These are phyloP conservation scores for Trichosurus vulpecula DNA, from an alignment of 2,797 vertebrate species.

Conservation along the genomic window DNA sequence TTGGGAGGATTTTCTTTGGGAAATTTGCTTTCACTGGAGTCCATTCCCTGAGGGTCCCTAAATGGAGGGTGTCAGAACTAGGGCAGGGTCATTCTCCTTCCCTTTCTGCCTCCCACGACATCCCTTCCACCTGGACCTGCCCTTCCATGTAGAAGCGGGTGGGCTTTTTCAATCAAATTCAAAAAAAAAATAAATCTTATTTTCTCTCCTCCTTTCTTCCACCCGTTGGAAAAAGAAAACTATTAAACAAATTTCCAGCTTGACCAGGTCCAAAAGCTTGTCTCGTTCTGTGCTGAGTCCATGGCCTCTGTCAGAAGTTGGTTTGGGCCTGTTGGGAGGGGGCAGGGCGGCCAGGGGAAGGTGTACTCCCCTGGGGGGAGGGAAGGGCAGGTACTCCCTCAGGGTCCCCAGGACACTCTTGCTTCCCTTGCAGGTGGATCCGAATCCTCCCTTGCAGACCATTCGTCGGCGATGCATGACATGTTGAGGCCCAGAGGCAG, in stretches of 20 bases:
- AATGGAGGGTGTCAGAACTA: neutral
- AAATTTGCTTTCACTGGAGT: neutral
- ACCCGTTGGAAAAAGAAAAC: neutral
- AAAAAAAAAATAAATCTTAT: neutral
- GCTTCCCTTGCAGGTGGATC: constrained; percentile 88
- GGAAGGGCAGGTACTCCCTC: no score
- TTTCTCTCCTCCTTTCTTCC: neutral
- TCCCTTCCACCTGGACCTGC: neutral
- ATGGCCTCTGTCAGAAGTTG: neutral
- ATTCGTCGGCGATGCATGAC: constrained; percentile 96
- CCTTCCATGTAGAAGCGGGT: neutral
- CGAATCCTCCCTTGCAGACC: constrained; percentile 88
- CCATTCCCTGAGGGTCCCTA: neutral
- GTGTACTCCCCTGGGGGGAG: no score
- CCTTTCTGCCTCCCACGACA: neutral
- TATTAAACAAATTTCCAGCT: neutral
- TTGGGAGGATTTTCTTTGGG: neutral
- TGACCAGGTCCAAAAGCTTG: neutral
- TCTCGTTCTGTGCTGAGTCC: neutral
- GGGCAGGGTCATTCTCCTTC: neutral
- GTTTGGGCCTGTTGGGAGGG: no score
- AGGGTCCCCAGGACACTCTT: neutral
- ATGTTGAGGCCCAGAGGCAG: constrained; percentile 86
- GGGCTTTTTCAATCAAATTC: no score
- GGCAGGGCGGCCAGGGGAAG: no score